These are phyloP conservation scores for Hedya salicella DNA, from an alignment of 2,888 invertebrate species.

Conservation along the genomic window DNA sequence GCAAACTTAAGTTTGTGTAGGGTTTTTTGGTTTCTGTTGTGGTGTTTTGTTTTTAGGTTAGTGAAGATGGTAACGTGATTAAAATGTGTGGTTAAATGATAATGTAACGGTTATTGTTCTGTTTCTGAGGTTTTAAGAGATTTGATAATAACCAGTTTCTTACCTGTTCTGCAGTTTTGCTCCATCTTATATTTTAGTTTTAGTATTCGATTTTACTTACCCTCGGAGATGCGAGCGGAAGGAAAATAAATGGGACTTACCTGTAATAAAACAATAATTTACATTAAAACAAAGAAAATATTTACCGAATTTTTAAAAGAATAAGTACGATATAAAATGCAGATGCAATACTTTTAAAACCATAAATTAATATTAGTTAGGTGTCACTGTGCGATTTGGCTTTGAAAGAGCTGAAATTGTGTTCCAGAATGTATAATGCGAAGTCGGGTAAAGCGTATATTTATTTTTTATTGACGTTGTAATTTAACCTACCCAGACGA, in stretches of 20 bases:
- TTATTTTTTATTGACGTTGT: too few relatives aligned
- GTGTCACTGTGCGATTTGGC: too few relatives aligned
- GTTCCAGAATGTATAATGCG: too few relatives aligned
- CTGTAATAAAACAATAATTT: slow-evolving; percentile 42
- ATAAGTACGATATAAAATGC: too few relatives aligned
- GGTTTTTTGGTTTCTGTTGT: slow-evolving; percentile 55
- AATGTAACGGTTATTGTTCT: slow-evolving; percentile 51
- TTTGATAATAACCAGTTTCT: not conserved
- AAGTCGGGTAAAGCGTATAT: too few relatives aligned
- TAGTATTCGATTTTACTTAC: not conserved
- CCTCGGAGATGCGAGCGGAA: not conserved
- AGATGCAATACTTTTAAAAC: too few relatives aligned
- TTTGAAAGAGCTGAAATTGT: too few relatives aligned
- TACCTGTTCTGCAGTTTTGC: not conserved
- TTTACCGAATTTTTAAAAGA: too few relatives aligned
- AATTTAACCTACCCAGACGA: too few relatives aligned
- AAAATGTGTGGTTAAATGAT: slow-evolving; percentile 71
- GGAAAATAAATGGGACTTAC: slow-evolving; percentile 45
- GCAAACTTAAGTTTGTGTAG: slow-evolving; percentile 47
- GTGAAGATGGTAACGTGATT: slow-evolving; percentile 62
- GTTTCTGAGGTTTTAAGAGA: slow-evolving; percentile 46
- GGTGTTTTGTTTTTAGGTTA: slow-evolving; percentile 66
- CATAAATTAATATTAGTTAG: too few relatives aligned
- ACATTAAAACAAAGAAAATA: not conserved
- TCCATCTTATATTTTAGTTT: not conserved